Percentiles rank a stretch among this genome's conserved stretches.
phyloP scores from a whole-genome alignment of 2,797 vertebrate species.

The Falco peregrinus region DNA sequence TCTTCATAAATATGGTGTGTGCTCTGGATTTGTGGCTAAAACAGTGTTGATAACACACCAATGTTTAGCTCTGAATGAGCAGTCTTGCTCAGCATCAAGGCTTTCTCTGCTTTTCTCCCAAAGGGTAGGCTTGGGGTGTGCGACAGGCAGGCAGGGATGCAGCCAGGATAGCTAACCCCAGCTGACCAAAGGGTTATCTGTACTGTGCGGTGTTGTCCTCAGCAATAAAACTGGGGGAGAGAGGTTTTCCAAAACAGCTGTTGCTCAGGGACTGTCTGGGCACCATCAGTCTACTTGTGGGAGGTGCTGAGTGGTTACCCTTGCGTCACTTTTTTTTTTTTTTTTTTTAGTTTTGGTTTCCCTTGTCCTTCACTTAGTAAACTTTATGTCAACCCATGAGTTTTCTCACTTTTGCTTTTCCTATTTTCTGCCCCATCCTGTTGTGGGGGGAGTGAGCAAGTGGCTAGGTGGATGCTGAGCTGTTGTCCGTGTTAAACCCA shows the following conservation, averaged over 20 bases:
- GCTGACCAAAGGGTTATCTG: background rate
- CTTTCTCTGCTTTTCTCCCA: background rate
- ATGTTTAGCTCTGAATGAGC: background rate
- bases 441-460: background rate
- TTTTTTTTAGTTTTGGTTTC: background rate
- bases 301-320: background rate
- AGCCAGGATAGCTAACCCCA: background rate
- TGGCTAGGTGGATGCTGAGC: background rate
- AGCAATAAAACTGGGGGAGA: background rate
- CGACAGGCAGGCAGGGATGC: background rate
- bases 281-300: background rate
- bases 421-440: background rate
- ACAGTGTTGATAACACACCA: background rate
- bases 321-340: background rate
- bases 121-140: too few species aligned
- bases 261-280: background rate
- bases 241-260: background rate
- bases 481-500: background rate
- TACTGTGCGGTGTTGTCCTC: accelerated
- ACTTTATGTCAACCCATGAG: background rate
- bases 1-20: background rate
- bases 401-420: background rate
- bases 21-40: background rate
- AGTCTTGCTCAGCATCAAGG: too few species aligned
- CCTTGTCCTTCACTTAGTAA: background rate